A percentile compares a stretch with the other conserved stretches of the same genome.
Evolutionary conservation across 1,140 invertebrate species (phyloP).

Genomic region (Drosophila truncata): DNA sequence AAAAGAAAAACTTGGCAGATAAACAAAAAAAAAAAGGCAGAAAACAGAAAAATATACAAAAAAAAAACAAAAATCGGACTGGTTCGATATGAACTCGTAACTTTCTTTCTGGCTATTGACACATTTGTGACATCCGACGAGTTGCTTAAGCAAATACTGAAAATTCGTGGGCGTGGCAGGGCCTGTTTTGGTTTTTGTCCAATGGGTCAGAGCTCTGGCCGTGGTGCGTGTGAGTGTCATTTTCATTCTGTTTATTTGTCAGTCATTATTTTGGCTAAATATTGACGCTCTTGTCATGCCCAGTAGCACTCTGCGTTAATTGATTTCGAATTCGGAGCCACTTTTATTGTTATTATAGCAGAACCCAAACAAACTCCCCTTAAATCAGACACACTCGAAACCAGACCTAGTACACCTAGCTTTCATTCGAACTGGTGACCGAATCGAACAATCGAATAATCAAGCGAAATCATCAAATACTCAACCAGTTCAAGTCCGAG

Average conservation of each 20-base stretch:
- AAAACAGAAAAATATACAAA: neutral
- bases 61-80: slow-evolving; percentile 16
- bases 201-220: neutral
- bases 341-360: slow-evolving; percentile 80
- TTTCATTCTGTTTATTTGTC: slow-evolving; percentile 71
- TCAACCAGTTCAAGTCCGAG: slow-evolving; percentile 22
- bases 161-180: slow-evolving; percentile 55
- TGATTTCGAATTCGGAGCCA: slow-evolving; percentile 79
- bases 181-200: slow-evolving; percentile 19
- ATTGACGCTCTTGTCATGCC: slow-evolving; percentile 79
- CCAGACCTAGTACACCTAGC: slow-evolving; percentile 4
- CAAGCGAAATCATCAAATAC: slow-evolving; percentile 19
- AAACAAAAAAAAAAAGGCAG: slow-evolving; percentile 36
- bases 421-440: neutral
- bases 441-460: slow-evolving; percentile 25
- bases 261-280: slow-evolving; percentile 80
- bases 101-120: slow-evolving; percentile 59
- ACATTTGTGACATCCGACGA: slow-evolving; percentile 62
- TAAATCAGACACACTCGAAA: slow-evolving; percentile 30
- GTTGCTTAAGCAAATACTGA: slow-evolving; percentile 56
- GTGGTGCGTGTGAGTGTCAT: slow-evolving; percentile 41
- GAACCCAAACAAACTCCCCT: slow-evolving; percentile 43
- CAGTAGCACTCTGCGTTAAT: slow-evolving; percentile 82
- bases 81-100: slow-evolving; percentile 50
- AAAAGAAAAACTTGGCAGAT: slow-evolving; percentile 48